Percentiles rank a stretch among this genome's conserved stretches.
phyloP scores from a whole-genome alignment of 2,113 vertebrate species.

The Setophaga petechia region DNA sequence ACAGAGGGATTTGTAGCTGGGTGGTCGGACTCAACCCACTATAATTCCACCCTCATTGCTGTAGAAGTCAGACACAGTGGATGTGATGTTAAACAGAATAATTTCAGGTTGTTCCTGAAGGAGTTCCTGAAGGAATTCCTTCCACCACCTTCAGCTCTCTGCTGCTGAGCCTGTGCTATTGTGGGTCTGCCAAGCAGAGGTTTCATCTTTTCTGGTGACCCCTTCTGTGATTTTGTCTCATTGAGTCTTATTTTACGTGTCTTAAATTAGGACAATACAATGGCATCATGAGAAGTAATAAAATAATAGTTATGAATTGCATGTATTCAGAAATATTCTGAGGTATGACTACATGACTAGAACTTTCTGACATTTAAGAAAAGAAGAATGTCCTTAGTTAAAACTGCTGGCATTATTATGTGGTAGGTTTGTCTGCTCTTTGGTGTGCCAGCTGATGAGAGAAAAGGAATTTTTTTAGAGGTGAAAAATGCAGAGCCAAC shows the following conservation, averaged over 20 bases:
- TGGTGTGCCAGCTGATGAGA: background rate
- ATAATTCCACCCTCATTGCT: fast-evolving
- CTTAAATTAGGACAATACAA: background rate
- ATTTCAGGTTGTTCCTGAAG: background rate
- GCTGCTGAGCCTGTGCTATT: background rate
- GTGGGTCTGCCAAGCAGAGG: background rate
- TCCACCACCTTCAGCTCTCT: background rate
- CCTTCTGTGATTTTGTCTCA: background rate
- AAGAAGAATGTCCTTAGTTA: background rate
- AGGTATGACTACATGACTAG: background rate
- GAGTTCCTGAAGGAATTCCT: background rate
- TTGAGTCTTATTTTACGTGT: background rate
- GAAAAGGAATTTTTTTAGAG: background rate
- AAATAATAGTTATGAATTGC: background rate
- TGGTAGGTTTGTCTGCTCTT: constrained; percentile 9
- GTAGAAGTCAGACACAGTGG: background rate
- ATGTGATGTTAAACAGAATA: background rate
- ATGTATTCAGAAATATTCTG: background rate
- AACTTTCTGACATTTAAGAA: constrained; percentile 5
- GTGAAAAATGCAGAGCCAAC: background rate
- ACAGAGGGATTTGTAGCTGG: constrained; percentile 72
- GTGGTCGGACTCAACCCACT: background rate
- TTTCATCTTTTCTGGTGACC: background rate
- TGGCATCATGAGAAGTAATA: background rate
- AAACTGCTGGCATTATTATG: background rate